Percentiles rank a stretch among this genome's conserved stretches.
Evolutionary conservation across 2,888 invertebrate species (phyloP).

Genomic region (Fissipunctia ypsillon): DNA sequence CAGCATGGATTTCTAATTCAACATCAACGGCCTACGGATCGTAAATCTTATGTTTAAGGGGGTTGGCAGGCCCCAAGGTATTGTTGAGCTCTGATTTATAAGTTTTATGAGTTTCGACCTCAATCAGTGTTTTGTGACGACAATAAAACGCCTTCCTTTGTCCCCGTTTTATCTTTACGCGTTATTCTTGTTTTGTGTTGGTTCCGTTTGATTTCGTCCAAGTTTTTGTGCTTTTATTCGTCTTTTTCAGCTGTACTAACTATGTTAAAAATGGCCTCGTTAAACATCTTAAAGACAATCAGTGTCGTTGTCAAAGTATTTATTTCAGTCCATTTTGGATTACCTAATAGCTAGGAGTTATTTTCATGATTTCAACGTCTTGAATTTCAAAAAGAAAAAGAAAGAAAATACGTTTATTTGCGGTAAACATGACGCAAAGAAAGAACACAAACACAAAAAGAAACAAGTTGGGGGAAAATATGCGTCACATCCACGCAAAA

Average conservation of each 20-base stretch:
- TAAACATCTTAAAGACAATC: too few species aligned
- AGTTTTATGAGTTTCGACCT: slow-evolving; percentile 59
- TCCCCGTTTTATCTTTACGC: slow-evolving; percentile 26
- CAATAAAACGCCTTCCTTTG: slow-evolving; percentile 52
- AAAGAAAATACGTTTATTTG: too few species aligned
- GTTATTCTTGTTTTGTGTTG: not conserved
- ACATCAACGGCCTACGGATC: slow-evolving; percentile 27
- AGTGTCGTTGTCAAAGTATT: not conserved
- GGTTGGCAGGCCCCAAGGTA: slow-evolving; percentile 51
- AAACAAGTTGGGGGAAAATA: too few species aligned
- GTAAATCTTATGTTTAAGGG: slow-evolving; percentile 61
- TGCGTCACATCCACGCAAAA: too few species aligned
- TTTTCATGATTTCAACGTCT: not conserved
- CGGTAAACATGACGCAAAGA: too few species aligned
- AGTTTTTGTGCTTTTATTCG: not conserved
- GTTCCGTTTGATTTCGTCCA: not conserved
- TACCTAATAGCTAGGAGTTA: not conserved
- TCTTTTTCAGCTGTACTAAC: not conserved
- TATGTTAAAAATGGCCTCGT: not conserved
- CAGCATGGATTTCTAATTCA: slow-evolving; percentile 41
- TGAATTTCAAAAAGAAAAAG: too few species aligned
- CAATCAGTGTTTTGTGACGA: slow-evolving; percentile 67
- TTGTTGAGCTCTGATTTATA: slow-evolving; percentile 63
- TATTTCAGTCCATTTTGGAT: not conserved
- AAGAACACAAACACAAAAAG: too few species aligned